A percentile compares a stretch with the other conserved stretches of the same genome.
phyloP scores from a whole-genome alignment of 2,888 invertebrate genomes.

The Deladenus siricidicola region DNA sequence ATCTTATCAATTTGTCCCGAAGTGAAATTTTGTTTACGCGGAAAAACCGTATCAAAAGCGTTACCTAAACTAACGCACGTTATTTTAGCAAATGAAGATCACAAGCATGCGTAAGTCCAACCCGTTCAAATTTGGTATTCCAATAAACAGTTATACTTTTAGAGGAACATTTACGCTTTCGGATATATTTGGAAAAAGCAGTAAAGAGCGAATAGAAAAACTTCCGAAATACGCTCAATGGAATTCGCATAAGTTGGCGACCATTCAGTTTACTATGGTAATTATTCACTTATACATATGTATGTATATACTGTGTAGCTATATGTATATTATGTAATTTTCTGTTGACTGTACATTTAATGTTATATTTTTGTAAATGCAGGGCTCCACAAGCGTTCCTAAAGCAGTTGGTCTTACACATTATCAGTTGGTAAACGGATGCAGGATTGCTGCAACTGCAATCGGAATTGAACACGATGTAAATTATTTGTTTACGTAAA shows the following conservation, averaged over 20 bases:
- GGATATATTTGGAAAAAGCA: slow-evolving; percentile 42
- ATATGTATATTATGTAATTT: no score
- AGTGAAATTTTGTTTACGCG: slow-evolving; percentile 23
- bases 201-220: slow-evolving; percentile 36
- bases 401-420: slow-evolving; percentile 48
- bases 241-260: slow-evolving; percentile 44
- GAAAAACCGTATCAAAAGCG: slow-evolving; percentile 42
- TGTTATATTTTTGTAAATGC: slow-evolving; percentile 3
- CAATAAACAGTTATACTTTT: no score
- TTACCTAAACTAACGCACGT: slow-evolving; percentile 55
- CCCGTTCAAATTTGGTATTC: no score
- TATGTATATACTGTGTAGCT: not conserved
- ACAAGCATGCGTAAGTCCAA: slow-evolving; percentile 44
- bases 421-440: slow-evolving; percentile 50
- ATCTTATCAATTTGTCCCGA: slow-evolving; percentile 41
- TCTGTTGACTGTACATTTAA: no score
- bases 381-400: slow-evolving; percentile 46
- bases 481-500: no score
- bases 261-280: slow-evolving; percentile 47
- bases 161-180: slow-evolving; percentile 47
- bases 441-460: slow-evolving; percentile 38
- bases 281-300: not conserved
- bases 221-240: slow-evolving; percentile 41
- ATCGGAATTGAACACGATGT: slow-evolving; percentile 35
- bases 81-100: slow-evolving; percentile 54